Conservation (phyloP, 2,113 vertebrate genomes). For the Pogona vitticeps region DNA sequence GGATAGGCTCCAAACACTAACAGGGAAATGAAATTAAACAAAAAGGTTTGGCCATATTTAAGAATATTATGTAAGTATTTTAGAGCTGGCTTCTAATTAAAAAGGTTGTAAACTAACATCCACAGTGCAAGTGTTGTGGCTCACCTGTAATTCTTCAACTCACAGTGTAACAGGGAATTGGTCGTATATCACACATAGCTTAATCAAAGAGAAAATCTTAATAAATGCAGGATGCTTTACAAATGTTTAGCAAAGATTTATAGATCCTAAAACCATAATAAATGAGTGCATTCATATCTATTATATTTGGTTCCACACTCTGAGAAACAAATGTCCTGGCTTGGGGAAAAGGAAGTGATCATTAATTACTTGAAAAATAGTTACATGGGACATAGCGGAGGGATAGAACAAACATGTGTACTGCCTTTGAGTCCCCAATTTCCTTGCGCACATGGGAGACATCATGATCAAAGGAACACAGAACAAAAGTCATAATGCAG, state of each 20-base stretch:
- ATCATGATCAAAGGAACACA: background rate
- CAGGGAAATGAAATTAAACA: conserved; percentile 83
- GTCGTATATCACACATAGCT: background rate
- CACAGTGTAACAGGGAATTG: conserved; percentile 4
- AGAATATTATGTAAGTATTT: conserved; percentile 71
- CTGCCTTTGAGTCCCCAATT: accelerated
- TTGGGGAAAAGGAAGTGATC: background rate
- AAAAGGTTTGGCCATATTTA: conserved; percentile 79
- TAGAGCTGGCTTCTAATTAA: conserved; percentile 72
- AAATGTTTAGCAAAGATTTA: background rate
- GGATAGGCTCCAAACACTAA: conserved; percentile 85
- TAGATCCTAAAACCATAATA: conserved; percentile 4
- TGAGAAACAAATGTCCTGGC: accelerated
- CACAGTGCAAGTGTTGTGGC: conserved; percentile 45
- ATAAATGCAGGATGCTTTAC: background rate
- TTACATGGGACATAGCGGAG: background rate
- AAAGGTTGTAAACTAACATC: conserved; percentile 69
- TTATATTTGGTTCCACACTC: background rate
- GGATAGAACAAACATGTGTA: background rate
- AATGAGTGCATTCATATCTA: background rate
- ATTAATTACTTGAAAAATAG: conserved; percentile 3
- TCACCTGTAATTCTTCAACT: conserved; percentile 1
- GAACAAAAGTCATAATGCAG: background rate
- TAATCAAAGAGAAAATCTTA: background rate
- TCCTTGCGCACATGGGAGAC: background rate